Percentiles rank a stretch among this genome's conserved stretches.
Evolutionary conservation across 2,113 vertebrate genomes (phyloP).

Genomic region (Corythornis madagascariensis): DNA sequence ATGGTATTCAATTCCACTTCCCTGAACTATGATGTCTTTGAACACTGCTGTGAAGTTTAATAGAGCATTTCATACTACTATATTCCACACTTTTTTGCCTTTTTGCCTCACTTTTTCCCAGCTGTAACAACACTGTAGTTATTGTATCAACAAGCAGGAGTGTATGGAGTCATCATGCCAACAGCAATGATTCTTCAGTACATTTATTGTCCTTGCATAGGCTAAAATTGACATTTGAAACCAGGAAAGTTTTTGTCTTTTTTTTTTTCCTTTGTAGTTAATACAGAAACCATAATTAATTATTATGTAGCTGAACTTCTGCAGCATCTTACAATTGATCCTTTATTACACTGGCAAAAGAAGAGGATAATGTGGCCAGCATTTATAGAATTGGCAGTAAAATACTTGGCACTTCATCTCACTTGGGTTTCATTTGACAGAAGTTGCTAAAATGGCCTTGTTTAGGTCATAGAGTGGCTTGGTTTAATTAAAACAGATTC

Average conservation of each 20-base stretch:
- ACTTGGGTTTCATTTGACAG: slow-evolving; percentile 56
- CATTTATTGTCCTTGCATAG: slow-evolving; percentile 27
- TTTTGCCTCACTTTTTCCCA: not conserved
- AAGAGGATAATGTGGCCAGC: slow-evolving; percentile 63
- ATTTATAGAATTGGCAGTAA: slow-evolving; percentile 65
- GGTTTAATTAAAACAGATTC: slow-evolving; percentile 38
- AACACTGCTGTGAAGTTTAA: not conserved
- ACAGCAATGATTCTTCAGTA: slow-evolving; percentile 31
- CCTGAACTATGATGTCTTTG: not conserved
- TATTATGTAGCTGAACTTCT: slow-evolving; percentile 68
- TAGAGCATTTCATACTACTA: not conserved
- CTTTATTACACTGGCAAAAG: slow-evolving; percentile 73
- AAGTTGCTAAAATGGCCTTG: slow-evolving; percentile 55
- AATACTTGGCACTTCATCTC: slow-evolving; percentile 54
- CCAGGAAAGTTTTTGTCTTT: slow-evolving; percentile 46
- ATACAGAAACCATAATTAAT: slow-evolving; percentile 73
- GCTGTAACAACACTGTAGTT: not conserved
- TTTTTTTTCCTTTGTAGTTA: slow-evolving; percentile 70
- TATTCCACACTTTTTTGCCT: not conserved
- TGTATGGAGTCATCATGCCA: not conserved
- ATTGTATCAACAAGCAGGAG: not conserved
- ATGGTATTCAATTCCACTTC: not conserved
- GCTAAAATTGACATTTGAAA: slow-evolving; percentile 67
- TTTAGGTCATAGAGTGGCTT: slow-evolving; percentile 33
- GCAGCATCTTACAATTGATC: slow-evolving; percentile 67